Conservation (phyloP, 2,113 vertebrate genomes). For the Rhodinocichla rosea region DNA sequence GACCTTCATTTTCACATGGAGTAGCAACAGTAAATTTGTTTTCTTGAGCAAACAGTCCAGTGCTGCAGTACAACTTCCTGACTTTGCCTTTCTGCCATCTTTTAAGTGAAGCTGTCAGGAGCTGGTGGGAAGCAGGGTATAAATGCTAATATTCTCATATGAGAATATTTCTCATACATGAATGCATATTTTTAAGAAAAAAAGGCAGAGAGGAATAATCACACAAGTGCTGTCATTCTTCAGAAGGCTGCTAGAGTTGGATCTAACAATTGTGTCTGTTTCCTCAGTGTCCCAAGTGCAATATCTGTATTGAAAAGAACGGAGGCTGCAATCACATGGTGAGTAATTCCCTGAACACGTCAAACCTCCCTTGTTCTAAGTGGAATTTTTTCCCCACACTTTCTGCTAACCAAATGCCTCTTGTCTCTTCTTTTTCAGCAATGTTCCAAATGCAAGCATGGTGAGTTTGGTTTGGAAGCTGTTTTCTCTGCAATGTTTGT, state of each 20-base stretch:
- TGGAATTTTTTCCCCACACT: background rate
- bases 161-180: rapidly evolving
- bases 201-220: background rate
- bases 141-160: background rate
- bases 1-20: background rate
- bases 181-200: background rate
- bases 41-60: background rate
- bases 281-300: conserved; percentile 97
- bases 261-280: conserved; percentile 54
- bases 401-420: conserved; percentile 39
- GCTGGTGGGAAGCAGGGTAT: background rate
- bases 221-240: background rate
- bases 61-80: background rate
- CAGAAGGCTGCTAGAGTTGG: background rate
- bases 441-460: conserved; percentile 99
- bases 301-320: conserved; percentile 99
- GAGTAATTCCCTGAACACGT: conserved; percentile 62
- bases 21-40: background rate
- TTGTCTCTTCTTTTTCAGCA: conserved; percentile 83
- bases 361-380: conserved; percentile 9
- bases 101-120: conserved; percentile 26
- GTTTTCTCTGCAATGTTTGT: background rate
- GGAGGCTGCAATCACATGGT: conserved; percentile 99
- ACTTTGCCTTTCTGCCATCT: background rate
- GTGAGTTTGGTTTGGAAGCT: conserved; percentile 72